A percentile compares a stretch with the other conserved stretches of the same genome.
phyloP scores from a whole-genome alignment of 2,888 invertebrate genomes.

The Microdon myrmicae region DNA sequence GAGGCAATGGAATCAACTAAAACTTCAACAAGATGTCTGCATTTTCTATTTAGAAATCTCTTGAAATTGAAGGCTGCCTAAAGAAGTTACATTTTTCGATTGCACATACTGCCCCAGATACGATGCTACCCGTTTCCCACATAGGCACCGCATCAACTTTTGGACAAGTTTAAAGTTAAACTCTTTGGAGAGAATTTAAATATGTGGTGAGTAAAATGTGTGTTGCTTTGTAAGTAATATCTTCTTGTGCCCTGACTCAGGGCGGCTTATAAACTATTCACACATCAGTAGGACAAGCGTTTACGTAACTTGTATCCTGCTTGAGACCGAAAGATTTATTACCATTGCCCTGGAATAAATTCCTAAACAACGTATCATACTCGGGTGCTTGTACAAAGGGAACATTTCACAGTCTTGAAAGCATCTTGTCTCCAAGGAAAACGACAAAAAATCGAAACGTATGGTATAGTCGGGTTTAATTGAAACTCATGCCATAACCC shows the following conservation, averaged over 20 bases:
- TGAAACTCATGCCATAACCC: conserved; percentile 44
- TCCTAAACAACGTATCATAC: conserved; percentile 45
- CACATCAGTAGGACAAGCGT: conserved; percentile 30
- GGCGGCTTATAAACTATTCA: conserved; percentile 44
- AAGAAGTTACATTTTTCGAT: too few relatives aligned
- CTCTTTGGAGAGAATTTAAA: conserved; percentile 38
- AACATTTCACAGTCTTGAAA: conserved; percentile 40
- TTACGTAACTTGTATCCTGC: conserved; percentile 22
- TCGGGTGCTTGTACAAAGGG: too few relatives aligned
- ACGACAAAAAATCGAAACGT: conserved; percentile 32
- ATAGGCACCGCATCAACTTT: too few relatives aligned
- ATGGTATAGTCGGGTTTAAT: conserved; percentile 42
- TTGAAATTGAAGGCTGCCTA: conserved; percentile 23
- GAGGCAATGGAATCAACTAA: too few relatives aligned
- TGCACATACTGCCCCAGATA: too few relatives aligned
- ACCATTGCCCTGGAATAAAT: conserved; percentile 19
- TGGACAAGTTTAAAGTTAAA: conserved; percentile 15
- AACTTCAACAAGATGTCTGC: conserved; percentile 34
- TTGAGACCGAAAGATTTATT: conserved; percentile 34
- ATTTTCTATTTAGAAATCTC: conserved; percentile 36
- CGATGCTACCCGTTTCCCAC: too few relatives aligned
- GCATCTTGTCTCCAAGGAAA: conserved; percentile 1
- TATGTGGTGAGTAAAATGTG: conserved; percentile 34
- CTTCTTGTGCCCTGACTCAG: neutral
- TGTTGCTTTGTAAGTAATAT: conserved; percentile 23